Percentiles rank a stretch among this genome's conserved stretches.
Conservation (phyloP, 1,140 invertebrate species). For the Muscidifurax raptorellus region DNA sequence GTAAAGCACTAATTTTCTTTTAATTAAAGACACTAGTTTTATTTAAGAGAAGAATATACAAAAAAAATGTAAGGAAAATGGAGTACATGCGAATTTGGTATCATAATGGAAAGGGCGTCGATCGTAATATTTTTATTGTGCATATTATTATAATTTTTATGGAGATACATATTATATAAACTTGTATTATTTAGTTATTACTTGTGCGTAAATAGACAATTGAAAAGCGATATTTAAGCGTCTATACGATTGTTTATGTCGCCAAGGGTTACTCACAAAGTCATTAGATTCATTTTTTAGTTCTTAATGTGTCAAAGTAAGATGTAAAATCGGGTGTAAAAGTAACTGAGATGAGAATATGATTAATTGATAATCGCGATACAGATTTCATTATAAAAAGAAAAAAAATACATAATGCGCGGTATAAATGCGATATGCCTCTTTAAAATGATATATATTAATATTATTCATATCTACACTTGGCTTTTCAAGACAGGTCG, state of each 20-base stretch:
- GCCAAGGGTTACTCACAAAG: conserved; percentile 69
- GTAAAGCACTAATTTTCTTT: conserved; percentile 6
- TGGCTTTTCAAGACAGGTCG: conserved; percentile 67
- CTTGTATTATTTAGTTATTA: conserved; percentile 42
- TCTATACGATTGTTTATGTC: conserved; percentile 34
- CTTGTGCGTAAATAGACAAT: conserved; percentile 35
- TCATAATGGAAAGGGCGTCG: not conserved
- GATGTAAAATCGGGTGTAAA: conserved; percentile 58
- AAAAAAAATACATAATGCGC: conserved; percentile 54
- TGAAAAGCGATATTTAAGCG: conserved; percentile 12
- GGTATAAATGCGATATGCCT: conserved; percentile 57
- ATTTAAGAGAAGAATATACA: conserved; percentile 1
- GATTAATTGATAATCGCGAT: conserved; percentile 51
- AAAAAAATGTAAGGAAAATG: not conserved
- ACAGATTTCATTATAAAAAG: conserved; percentile 47
- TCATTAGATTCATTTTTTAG: conserved; percentile 73
- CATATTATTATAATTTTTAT: conserved; percentile 44
- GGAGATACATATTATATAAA: conserved; percentile 31
- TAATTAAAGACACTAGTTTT: conserved; percentile 27
- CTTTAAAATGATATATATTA: conserved; percentile 27
- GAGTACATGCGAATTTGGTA: conserved; percentile 22
- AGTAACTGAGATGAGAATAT: not conserved
- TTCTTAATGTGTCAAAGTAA: conserved; percentile 69
- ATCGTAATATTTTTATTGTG: conserved; percentile 43
- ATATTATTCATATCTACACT: conserved; percentile 47